Evolutionary conservation across 2,113 vertebrate genomes (phyloP).

Genomic region (Circaetus cinerascens): DNA sequence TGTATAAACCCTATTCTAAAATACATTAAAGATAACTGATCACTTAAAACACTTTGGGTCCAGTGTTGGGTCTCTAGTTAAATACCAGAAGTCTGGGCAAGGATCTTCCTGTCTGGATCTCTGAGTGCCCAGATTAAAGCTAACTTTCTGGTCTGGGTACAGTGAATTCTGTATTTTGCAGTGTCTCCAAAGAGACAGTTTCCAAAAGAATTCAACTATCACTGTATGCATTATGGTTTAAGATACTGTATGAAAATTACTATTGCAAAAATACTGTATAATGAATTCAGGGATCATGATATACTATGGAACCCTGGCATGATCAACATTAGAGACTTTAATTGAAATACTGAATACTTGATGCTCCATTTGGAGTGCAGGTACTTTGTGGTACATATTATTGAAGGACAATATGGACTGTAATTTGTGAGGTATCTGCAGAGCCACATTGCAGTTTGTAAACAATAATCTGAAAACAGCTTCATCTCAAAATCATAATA

Average conservation of each 20-base stretch:
- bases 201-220: neutral
- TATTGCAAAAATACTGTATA: slow-evolving; percentile 32
- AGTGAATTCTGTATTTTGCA: slow-evolving; percentile 3
- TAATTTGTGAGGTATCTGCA: slow-evolving; percentile 74
- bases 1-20: slow-evolving; percentile 54
- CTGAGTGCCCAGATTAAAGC: slow-evolving; percentile 52
- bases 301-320: neutral
- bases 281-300: neutral
- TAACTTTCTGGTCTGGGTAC: slow-evolving; percentile 30
- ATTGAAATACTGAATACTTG: slow-evolving; percentile 61
- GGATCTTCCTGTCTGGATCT: slow-evolving; percentile 5
- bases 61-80: slow-evolving; percentile 35
- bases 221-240: neutral
- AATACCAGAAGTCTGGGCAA: slow-evolving; percentile 17
- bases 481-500: slow-evolving; percentile 38
- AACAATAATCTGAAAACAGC: slow-evolving; percentile 66
- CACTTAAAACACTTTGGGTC: slow-evolving; percentile 34
- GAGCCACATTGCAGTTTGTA: slow-evolving; percentile 66
- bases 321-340: slow-evolving; percentile 41
- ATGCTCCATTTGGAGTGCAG: slow-evolving; percentile 18
- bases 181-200: neutral
- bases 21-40: slow-evolving; percentile 31
- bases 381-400: neutral
- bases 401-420: slow-evolving; percentile 43
- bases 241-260: slow-evolving; percentile 14